A percentile compares a stretch with the other conserved stretches of the same genome.
phyloP scores from a whole-genome alignment of 2,797 vertebrate genomes.

The Myotis myotis region DNA sequence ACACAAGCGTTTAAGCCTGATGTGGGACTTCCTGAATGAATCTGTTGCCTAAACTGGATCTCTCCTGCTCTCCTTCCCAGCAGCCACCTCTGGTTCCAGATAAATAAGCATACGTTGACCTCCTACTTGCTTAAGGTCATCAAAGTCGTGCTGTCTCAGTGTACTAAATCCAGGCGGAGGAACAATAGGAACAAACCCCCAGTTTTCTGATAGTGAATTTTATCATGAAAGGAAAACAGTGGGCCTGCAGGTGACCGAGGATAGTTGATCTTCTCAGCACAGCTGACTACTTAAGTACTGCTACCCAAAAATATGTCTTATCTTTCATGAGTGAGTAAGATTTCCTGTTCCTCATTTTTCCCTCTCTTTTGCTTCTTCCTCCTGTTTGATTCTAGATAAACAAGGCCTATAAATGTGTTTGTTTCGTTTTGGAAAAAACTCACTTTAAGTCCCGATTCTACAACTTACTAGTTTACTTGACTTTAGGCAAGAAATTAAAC shows the following conservation, averaged over 20 bases:
- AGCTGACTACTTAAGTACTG: constrained; percentile 79
- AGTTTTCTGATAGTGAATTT: constrained; percentile 79
- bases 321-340: constrained; percentile 78
- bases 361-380: constrained; percentile 56
- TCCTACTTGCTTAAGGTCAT: constrained; percentile 80
- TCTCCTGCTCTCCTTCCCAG: constrained; percentile 81
- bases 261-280: constrained; percentile 73
- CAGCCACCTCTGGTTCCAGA: constrained; percentile 83
- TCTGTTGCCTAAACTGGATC: constrained; percentile 79
- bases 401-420: constrained; percentile 81
- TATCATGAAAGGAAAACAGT: constrained; percentile 77
- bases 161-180: constrained; percentile 77
- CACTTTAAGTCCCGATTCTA: background rate
- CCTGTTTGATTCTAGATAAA: constrained; percentile 69
- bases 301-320: constrained; percentile 79
- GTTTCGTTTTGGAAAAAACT: constrained; percentile 53
- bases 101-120: constrained; percentile 81
- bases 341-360: constrained; percentile 58
- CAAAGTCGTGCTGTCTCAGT: constrained; percentile 79
- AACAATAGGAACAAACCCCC: constrained; percentile 58
- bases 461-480: background rate
- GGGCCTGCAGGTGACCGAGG: constrained; percentile 78
- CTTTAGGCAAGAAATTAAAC: background rate
- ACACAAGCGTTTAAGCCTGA: constrained; percentile 81
- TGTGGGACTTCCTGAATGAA: constrained; percentile 83